phyloP scores from a whole-genome alignment of 53 echinoderm and acorn worm species.

The Luidia sarsii region DNA sequence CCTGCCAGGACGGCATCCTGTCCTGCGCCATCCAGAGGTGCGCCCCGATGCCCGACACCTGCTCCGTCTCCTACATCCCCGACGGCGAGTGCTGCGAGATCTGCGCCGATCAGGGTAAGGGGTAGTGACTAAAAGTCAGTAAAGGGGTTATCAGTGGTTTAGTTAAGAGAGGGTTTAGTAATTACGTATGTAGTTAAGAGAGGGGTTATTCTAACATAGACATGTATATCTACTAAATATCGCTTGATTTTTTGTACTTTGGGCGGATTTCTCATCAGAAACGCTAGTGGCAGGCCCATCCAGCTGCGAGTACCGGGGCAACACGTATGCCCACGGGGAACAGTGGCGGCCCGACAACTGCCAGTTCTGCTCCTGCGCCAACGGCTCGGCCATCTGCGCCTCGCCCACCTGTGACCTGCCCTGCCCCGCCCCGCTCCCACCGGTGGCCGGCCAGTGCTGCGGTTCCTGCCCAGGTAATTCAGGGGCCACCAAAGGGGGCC shows the following conservation, averaged over 20 bases:
- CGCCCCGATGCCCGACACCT: background rate
- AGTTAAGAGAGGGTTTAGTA: too few species aligned
- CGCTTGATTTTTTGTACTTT: too few species aligned
- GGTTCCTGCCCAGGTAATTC: slow-evolving; percentile 20
- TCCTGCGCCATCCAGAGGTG: background rate
- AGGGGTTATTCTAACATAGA: too few species aligned
- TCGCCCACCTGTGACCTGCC: background rate
- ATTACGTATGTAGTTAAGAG: too few species aligned
- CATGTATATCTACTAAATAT: too few species aligned
- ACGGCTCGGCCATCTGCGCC: slow-evolving; percentile 8
- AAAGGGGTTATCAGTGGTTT: too few species aligned
- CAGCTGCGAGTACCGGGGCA: background rate
- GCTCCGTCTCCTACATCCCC: background rate
- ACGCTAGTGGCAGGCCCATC: too few species aligned
- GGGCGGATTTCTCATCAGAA: too few species aligned
- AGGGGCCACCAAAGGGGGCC: background rate
- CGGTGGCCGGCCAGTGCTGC: slow-evolving; percentile 18
- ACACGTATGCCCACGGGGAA: background rate
- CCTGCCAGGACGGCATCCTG: slow-evolving; percentile 1
- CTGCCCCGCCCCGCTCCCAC: background rate
- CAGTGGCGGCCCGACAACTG: slow-evolving; percentile 31
- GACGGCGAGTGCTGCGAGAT: slow-evolving; percentile 34
- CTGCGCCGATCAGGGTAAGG: slow-evolving; percentile 10
- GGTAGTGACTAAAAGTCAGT: too few species aligned
- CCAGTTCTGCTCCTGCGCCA: background rate